phyloP scores from a whole-genome alignment of 2,888 invertebrate species.

The Notodonta ziczac region DNA sequence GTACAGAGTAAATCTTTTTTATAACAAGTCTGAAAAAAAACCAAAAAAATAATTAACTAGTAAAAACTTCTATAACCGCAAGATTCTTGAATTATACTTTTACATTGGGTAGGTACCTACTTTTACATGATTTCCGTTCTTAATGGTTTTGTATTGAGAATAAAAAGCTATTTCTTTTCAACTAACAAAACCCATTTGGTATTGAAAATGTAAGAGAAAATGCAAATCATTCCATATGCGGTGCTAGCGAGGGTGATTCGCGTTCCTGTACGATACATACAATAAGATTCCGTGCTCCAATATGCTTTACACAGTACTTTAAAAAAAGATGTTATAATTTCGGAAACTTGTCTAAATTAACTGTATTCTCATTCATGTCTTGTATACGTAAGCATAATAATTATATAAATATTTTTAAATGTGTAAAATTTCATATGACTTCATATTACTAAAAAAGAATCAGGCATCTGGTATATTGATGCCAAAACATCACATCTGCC shows the following conservation, averaged over 20 bases:
- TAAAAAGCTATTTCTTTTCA: conserved; percentile 28
- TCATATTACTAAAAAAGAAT: no score
- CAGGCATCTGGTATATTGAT: no score
- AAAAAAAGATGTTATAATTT: no score
- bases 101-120: neutral
- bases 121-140: conserved; percentile 4
- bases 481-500: conserved; percentile 9
- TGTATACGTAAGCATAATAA: no score
- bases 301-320: neutral
- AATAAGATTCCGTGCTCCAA: neutral
- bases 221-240: conserved; percentile 44
- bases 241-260: conserved; percentile 22
- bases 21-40: no score
- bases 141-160: conserved; percentile 12
- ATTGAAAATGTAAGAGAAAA: conserved; percentile 30
- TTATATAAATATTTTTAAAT: no score
- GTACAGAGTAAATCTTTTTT: no score
- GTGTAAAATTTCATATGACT: no score
- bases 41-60: no score
- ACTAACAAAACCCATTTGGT: conserved; percentile 29
- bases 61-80: no score
- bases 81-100: conserved; percentile 1
- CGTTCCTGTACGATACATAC: conserved; percentile 19
- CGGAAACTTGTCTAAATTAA: no score
- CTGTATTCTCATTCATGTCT: no score